Percentiles rank a stretch among this genome's conserved stretches.
Conservation (phyloP, 2,797 vertebrate species). For the Schizopygopsis malacanthus region DNA sequence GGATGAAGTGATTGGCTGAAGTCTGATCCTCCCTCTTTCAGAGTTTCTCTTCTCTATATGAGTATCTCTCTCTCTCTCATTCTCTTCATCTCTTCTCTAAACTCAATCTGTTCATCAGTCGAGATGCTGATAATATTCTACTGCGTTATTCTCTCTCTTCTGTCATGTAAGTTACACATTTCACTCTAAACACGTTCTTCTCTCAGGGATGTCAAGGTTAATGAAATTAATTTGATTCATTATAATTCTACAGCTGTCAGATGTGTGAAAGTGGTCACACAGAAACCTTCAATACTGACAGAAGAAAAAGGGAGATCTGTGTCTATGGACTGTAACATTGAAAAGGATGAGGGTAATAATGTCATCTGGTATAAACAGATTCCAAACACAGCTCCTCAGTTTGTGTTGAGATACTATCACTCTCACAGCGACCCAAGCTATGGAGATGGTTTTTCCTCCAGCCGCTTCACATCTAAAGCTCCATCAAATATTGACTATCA, state of each 20-base stretch:
- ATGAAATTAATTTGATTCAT: not conserved
- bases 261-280: slow-evolving; percentile 54
- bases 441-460: slow-evolving; percentile 53
- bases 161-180: slow-evolving; percentile 52
- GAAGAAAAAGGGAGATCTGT: slow-evolving; percentile 33
- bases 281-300: slow-evolving; percentile 50
- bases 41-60: slow-evolving; percentile 27
- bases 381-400: slow-evolving; percentile 58
- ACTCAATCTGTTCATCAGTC: slow-evolving; percentile 17
- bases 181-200: not conserved
- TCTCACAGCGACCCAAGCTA: not conserved
- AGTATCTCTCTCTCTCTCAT: not conserved
- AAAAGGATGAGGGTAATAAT: fast-evolving
- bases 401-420: not conserved
- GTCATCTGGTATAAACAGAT: slow-evolving; percentile 51
- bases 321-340: slow-evolving; percentile 58
- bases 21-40: not conserved
- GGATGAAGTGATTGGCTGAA: not conserved
- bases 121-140: slow-evolving; percentile 52
- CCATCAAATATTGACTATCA: slow-evolving; percentile 49
- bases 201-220: not conserved
- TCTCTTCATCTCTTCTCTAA: not conserved
- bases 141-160: slow-evolving; percentile 42
- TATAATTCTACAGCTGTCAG: slow-evolving; percentile 52
- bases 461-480: slow-evolving; percentile 48